phyloP scores from a whole-genome alignment of 1,140 invertebrate species.

The Drosophila sechellia region DNA sequence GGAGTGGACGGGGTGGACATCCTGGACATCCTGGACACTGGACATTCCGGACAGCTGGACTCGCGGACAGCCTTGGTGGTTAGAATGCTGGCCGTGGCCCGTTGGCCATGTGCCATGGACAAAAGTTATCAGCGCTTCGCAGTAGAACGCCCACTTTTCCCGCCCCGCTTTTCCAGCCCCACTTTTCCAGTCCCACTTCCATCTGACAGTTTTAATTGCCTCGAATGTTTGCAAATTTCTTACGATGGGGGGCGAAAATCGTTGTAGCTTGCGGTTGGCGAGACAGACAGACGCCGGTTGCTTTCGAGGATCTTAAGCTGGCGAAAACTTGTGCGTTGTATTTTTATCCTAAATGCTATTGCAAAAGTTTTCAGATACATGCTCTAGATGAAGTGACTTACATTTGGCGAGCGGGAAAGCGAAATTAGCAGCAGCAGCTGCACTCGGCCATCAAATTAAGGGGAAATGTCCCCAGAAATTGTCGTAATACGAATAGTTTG shows the following conservation, averaged over 20 bases:
- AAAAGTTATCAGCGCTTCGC: constrained; percentile 71
- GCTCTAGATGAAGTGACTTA: constrained; percentile 71
- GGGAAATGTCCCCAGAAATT: constrained; percentile 9
- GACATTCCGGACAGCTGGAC: constrained; percentile 17
- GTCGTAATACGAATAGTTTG: constrained; percentile 8
- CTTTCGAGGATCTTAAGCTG: constrained; percentile 55
- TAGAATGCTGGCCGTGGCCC: constrained; percentile 74
- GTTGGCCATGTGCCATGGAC: constrained; percentile 63
- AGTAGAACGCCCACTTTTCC: constrained; percentile 17
- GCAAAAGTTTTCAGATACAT: constrained; percentile 79
- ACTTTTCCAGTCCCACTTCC: constrained; percentile 37
- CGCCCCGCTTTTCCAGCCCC: no score
- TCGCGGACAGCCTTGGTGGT: constrained; percentile 56
- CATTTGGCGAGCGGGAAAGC: constrained; percentile 22
- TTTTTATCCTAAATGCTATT: constrained; percentile 69
- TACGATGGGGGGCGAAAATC: constrained; percentile 59
- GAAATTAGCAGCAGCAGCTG: constrained; percentile 39
- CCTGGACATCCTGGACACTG: neutral
- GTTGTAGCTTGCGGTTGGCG: constrained; percentile 76
- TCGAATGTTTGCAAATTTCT: constrained; percentile 82
- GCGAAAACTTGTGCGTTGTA: constrained; percentile 58
- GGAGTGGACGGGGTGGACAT: constrained; percentile 19
- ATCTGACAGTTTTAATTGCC: constrained; percentile 80
- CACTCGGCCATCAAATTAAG: constrained; percentile 32
- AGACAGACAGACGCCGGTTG: constrained; percentile 62